Conservation (phyloP, 2,797 vertebrate genomes). For the Lutjanus argentimaculatus region DNA sequence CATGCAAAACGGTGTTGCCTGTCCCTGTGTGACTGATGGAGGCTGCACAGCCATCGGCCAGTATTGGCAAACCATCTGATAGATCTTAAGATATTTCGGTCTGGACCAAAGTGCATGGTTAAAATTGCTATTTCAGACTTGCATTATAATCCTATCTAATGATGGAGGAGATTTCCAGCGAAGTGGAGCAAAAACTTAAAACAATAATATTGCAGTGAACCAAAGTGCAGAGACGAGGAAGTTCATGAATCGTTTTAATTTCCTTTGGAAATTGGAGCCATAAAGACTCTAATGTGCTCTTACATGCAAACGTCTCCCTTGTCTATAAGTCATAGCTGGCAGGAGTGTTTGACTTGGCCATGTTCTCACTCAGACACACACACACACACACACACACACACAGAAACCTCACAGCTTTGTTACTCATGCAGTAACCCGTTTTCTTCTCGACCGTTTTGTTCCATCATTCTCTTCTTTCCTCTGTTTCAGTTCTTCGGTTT, state of each 20-base stretch:
- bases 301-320: background rate
- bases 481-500: conserved; percentile 23
- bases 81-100: background rate
- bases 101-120: background rate
- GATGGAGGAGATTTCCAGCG: background rate
- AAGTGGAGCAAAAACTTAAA: background rate
- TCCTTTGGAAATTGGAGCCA: conserved; percentile 26
- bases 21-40: too few species aligned
- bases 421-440: background rate
- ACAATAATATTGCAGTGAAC: background rate
- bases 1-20: too few species aligned
- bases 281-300: conserved; percentile 8
- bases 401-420: conserved; percentile 26
- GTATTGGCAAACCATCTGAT: too few species aligned
- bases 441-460: background rate
- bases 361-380: conserved; percentile 7
- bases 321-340: conserved; percentile 31
- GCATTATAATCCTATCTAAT: too few species aligned
- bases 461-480: background rate
- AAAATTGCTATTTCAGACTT: too few species aligned
- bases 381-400: conserved; percentile 3
- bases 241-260: conserved; percentile 14
- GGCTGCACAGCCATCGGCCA: too few species aligned
- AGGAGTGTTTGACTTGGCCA: conserved; percentile 36
- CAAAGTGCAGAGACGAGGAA: background rate